A percentile compares a stretch with the other conserved stretches of the same genome.
phyloP scores from a whole-genome alignment of 2,888 invertebrate species.

The Clostera curtula region DNA sequence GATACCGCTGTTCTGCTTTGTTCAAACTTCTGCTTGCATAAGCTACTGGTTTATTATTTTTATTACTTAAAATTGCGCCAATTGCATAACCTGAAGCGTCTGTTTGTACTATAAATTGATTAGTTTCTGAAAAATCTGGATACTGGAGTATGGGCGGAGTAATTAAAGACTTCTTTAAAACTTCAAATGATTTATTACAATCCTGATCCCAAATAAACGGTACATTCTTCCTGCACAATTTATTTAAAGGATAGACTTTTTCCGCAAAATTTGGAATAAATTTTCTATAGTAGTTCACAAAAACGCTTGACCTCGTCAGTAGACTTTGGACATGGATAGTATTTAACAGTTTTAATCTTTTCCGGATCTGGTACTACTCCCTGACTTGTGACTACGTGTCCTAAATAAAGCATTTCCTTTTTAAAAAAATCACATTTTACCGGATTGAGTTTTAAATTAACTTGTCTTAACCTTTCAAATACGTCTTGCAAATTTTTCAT shows the following conservation, averaged over 20 bases:
- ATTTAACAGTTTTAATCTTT: background rate
- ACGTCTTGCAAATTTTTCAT: background rate
- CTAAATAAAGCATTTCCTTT: background rate
- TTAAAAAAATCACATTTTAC: background rate
- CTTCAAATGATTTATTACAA: too few relatives aligned
- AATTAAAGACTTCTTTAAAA: too few relatives aligned
- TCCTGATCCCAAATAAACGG: too few relatives aligned
- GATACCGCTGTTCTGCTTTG: constrained; percentile 1
- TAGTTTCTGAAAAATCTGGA: too few relatives aligned
- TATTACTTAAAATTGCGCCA: too few relatives aligned
- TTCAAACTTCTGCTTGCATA: too few relatives aligned
- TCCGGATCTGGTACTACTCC: background rate
- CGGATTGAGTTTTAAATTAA: background rate
- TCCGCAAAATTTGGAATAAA: background rate
- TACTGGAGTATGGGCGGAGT: too few relatives aligned
- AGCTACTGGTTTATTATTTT: too few relatives aligned
- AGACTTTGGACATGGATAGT: background rate
- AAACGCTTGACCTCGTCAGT: background rate
- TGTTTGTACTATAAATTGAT: too few relatives aligned
- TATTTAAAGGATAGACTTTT: background rate
- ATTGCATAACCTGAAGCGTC: too few relatives aligned
- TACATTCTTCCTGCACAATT: too few relatives aligned
- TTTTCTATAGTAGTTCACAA: background rate
- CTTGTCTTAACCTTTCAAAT: background rate
- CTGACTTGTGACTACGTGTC: background rate